Evolutionary conservation across 2,113 vertebrate genomes (phyloP).

Genomic region (Melanocharis versteri): DNA sequence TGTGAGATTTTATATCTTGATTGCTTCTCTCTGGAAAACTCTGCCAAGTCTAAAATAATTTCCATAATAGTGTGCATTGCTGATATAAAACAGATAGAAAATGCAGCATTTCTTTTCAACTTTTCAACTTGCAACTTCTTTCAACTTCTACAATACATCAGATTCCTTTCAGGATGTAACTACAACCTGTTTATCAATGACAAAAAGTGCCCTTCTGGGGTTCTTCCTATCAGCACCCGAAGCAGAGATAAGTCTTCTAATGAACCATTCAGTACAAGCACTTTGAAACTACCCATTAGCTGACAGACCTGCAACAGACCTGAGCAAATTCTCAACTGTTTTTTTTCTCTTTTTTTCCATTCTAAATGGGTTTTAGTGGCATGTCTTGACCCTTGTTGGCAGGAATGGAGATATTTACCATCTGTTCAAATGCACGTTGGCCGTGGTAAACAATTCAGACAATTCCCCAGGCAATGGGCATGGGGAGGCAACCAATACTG

Average conservation of each 20-base stretch:
- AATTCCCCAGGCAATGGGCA: slow-evolving; percentile 20
- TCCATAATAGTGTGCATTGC: neutral
- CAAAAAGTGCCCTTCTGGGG: neutral
- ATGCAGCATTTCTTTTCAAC: neutral
- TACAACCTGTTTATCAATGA: neutral
- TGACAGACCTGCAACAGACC: slow-evolving; percentile 43
- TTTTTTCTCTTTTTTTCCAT: neutral
- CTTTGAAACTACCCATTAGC: slow-evolving; percentile 48
- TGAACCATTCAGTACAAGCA: neutral
- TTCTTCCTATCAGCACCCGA: neutral
- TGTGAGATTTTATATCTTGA: neutral
- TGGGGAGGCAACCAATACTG: neutral
- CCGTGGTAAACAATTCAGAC: slow-evolving; percentile 19
- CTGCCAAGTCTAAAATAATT: slow-evolving; percentile 28
- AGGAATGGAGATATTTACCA: slow-evolving; percentile 57
- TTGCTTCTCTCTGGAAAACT: neutral
- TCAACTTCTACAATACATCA: neutral
- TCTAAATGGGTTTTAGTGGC: slow-evolving; percentile 60
- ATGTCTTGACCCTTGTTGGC: slow-evolving; percentile 65
- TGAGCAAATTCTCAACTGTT: slow-evolving; percentile 29
- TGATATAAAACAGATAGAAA: slow-evolving; percentile 2
- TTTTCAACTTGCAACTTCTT: neutral
- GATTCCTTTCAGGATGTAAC: neutral
- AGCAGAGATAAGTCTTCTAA: slow-evolving; percentile 9
- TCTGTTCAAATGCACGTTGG: slow-evolving; percentile 59